These are phyloP conservation scores for Myotis findleyi DNA, from an alignment of 2,797 vertebrate genomes.

Conservation along the genomic window DNA sequence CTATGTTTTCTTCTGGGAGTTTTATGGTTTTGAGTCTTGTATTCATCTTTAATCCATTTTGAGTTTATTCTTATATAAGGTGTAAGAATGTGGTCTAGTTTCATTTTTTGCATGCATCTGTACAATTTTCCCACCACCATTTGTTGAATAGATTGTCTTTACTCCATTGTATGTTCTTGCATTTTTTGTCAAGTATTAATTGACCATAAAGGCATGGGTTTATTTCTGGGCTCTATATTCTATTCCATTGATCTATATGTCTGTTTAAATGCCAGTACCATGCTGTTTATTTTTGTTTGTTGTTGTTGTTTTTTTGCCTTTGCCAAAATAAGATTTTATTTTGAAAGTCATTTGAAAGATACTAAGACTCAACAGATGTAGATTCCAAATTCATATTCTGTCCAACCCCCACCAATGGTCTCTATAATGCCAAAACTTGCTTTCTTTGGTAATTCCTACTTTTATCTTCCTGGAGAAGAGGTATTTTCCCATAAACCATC, in stretches of 20 bases:
- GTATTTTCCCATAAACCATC: slow-evolving; percentile 92
- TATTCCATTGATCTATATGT: neutral
- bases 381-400: neutral
- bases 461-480: slow-evolving; percentile 78
- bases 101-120: neutral
- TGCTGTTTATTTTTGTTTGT: neutral
- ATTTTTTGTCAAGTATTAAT: neutral
- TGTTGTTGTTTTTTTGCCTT: slow-evolving; percentile 47
- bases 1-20: neutral
- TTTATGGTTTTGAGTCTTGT: neutral
- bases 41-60: neutral
- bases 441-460: neutral
- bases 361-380: neutral
- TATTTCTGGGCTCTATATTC: neutral
- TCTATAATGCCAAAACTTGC: neutral
- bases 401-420: neutral
- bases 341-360: slow-evolving; percentile 75
- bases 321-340: slow-evolving; percentile 85
- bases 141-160: neutral
- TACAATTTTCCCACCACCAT: neutral
- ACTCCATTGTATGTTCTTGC: neutral
- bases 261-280: neutral
- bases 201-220: neutral
- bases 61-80: neutral
- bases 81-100: neutral